Percentiles rank a stretch among this genome's conserved stretches.
These are phyloP conservation scores for Thunnus maccoyii DNA, from an alignment of 2,113 vertebrate species.

Conservation along the genomic window DNA sequence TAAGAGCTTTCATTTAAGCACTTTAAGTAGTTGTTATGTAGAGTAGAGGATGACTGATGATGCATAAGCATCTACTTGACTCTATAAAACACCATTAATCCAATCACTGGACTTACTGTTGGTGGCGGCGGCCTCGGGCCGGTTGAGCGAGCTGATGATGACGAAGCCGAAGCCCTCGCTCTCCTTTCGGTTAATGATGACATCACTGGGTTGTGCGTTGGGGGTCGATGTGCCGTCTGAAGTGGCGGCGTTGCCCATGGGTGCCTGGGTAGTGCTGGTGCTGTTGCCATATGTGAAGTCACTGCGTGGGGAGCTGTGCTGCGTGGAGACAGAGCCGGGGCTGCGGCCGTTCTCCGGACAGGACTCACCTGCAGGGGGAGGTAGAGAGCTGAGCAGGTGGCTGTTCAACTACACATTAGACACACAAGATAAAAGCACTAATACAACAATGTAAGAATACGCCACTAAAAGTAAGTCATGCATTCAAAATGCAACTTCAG, in stretches of 20 bases:
- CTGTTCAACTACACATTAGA: no score
- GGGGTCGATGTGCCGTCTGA: slow-evolving; percentile 86
- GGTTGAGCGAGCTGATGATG: slow-evolving; percentile 98
- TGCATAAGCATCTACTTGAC: slow-evolving; percentile 32
- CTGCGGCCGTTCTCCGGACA: slow-evolving; percentile 97
- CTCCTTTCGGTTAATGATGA: slow-evolving; percentile 96
- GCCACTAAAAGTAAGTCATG: no score
- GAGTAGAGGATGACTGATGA: slow-evolving; percentile 11
- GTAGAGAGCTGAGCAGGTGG: slow-evolving; percentile 18
- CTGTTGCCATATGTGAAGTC: slow-evolving; percentile 91
- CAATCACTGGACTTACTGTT: slow-evolving; percentile 87
- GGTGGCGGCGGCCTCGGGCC: slow-evolving; percentile 89
- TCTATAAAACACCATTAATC: slow-evolving; percentile 1
- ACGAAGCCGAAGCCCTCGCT: slow-evolving; percentile 98
- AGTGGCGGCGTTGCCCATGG: slow-evolving; percentile 68
- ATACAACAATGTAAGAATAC: neutral
- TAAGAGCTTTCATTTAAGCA: slow-evolving; percentile 27
- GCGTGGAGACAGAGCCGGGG: slow-evolving; percentile 93
- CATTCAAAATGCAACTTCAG: no score
- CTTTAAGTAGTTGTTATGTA: slow-evolving; percentile 8
- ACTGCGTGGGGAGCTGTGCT: slow-evolving; percentile 97
- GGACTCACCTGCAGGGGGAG: slow-evolving; percentile 86
- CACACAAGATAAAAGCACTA: neutral
- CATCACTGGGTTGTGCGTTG: slow-evolving; percentile 90
- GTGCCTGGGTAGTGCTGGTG: slow-evolving; percentile 74